These are phyloP conservation scores for Andinoacara biseriatus DNA, from an alignment of 2,113 vertebrate species.

Conservation along the genomic window DNA sequence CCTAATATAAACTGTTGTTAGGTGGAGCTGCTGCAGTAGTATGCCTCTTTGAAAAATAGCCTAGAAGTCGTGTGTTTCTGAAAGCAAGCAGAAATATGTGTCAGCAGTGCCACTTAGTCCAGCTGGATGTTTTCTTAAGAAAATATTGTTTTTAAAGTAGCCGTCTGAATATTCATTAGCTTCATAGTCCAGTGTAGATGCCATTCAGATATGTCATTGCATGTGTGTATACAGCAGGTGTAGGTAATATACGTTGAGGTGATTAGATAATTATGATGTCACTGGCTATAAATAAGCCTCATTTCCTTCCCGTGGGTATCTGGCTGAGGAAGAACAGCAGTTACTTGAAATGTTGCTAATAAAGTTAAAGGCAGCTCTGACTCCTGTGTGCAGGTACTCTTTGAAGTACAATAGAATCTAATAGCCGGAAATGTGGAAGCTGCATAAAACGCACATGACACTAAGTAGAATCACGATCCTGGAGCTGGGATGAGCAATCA, in stretches of 20 bases:
- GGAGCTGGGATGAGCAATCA: not conserved
- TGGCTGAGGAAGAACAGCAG: not conserved
- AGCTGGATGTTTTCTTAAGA: not conserved
- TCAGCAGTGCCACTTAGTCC: not conserved
- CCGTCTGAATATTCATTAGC: not conserved
- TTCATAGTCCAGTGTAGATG: conserved; percentile 3
- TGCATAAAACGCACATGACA: not conserved
- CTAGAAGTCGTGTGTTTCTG: not conserved
- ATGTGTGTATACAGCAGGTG: not conserved
- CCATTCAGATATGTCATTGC: not conserved
- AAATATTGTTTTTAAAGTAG: not conserved
- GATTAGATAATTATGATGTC: conserved; percentile 28
- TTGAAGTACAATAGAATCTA: conserved; percentile 1
- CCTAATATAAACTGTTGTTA: not conserved
- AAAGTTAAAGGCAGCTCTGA: conserved; percentile 8
- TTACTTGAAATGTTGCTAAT: conserved; percentile 11
- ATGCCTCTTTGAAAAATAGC: not conserved
- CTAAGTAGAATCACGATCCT: not conserved
- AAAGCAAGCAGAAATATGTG: not conserved
- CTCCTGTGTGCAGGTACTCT: not conserved
- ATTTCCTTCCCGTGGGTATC: conserved; percentile 18
- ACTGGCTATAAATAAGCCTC: conserved; percentile 14
- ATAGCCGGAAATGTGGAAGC: conserved; percentile 3
- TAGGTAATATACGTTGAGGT: conserved; percentile 13
- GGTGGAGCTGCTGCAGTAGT: not conserved